These are phyloP conservation scores for Sporophila hypoxantha DNA, from an alignment of 2,113 vertebrate genomes.

Conservation along the genomic window DNA sequence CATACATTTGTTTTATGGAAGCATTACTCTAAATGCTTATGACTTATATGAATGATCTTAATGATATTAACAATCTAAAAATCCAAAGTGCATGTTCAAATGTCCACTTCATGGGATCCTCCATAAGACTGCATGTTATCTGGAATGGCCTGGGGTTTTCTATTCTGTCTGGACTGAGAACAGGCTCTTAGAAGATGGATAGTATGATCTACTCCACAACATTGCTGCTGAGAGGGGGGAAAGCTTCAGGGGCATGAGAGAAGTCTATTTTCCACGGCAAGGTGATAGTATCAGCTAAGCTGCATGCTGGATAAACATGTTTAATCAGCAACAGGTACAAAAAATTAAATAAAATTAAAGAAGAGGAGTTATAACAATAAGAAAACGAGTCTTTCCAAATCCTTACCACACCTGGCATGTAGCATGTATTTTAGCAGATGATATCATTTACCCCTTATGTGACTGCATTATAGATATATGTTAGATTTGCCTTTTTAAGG, in stretches of 20 bases:
- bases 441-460: conserved; percentile 17
- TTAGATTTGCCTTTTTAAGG: conserved; percentile 27
- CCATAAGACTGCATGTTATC: not conserved
- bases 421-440: conserved; percentile 3
- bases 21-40: not conserved
- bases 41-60: not conserved
- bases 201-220: not conserved
- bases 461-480: conserved; percentile 11
- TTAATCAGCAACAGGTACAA: not conserved
- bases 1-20: not conserved
- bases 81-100: not conserved
- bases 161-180: not conserved
- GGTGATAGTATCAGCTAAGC: not conserved
- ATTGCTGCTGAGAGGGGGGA: not conserved
- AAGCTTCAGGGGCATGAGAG: not conserved
- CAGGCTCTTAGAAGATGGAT: not conserved
- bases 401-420: not conserved
- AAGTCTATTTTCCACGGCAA: not conserved
- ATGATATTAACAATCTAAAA: not conserved
- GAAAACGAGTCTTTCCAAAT: not conserved
- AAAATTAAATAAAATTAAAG: not conserved
- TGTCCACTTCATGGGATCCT: not conserved
- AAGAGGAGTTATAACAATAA: not conserved
- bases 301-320: not conserved
- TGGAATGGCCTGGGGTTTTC: not conserved